A percentile compares a stretch with the other conserved stretches of the same genome.
phyloP scores from a whole-genome alignment of 2,797 vertebrate species.

The Poecilia picta region DNA sequence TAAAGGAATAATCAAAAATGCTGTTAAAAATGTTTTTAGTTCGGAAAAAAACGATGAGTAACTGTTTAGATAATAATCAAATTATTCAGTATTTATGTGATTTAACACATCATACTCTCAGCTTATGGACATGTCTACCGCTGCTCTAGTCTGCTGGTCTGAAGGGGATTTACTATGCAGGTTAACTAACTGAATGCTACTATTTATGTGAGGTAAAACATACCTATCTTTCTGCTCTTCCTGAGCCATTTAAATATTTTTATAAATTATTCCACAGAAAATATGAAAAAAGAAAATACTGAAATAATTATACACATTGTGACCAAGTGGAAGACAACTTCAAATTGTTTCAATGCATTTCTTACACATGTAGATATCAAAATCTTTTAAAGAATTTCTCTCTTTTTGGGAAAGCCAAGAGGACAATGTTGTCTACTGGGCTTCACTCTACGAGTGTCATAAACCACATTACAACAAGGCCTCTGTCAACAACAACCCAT shows the following conservation, averaged over 20 bases:
- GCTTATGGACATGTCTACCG: not conserved
- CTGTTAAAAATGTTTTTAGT: not conserved
- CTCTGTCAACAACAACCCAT: not conserved
- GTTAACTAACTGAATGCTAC: not conserved
- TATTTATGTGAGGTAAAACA: not conserved
- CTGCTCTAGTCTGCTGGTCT: not conserved
- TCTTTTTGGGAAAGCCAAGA: not conserved
- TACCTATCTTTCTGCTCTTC: not conserved
- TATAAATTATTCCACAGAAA: not conserved
- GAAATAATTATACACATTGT: not conserved
- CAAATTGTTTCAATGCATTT: not conserved
- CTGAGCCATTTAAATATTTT: not conserved
- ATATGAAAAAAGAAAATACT: not conserved
- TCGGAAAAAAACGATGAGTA: not conserved
- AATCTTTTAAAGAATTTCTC: not conserved
- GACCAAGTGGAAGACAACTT: not conserved
- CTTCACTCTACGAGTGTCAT: not conserved
- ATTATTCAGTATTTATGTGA: not conserved
- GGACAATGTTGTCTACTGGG: not conserved
- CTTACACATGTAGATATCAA: not conserved
- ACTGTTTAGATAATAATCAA: not conserved
- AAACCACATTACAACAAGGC: not conserved
- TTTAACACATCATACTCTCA: not conserved
- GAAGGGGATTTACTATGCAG: not conserved
- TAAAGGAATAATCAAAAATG: not conserved